phyloP scores from a whole-genome alignment of 1,140 invertebrate genomes.

The Brachionus rotundiformis region DNA sequence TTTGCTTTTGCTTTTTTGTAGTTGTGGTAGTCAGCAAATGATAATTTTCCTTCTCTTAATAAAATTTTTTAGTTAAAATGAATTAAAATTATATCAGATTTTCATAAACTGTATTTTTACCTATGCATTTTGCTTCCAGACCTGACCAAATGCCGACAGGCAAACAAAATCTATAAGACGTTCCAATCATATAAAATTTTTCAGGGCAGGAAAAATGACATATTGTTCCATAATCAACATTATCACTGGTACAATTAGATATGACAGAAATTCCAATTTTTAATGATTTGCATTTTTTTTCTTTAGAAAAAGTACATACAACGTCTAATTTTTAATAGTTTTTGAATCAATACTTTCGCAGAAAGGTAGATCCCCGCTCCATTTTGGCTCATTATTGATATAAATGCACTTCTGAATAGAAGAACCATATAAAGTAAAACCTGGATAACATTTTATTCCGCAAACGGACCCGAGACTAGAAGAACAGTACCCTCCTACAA shows the following conservation, averaged over 20 bases:
- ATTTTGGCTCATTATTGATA: not conserved
- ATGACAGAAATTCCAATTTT: not conserved
- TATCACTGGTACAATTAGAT: slow-evolving; percentile 1
- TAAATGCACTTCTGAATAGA: slow-evolving; percentile 13
- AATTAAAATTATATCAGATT: not conserved
- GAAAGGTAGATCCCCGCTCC: not conserved
- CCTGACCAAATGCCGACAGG: slow-evolving; percentile 1
- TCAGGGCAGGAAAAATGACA: slow-evolving; percentile 6
- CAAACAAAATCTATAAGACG: slow-evolving; percentile 3
- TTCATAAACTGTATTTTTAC: not conserved
- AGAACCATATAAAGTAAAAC: not conserved
- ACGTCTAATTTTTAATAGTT: not conserved
- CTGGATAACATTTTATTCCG: slow-evolving; percentile 16
- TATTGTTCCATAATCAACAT: not conserved
- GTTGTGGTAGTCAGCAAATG: not conserved
- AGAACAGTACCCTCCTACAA: slow-evolving; percentile 26
- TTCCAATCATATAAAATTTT: not conserved
- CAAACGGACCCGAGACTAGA: not conserved
- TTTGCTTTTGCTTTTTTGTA: not conserved
- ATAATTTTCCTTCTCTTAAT: not conserved
- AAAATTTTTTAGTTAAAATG: not conserved
- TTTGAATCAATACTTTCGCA: not conserved
- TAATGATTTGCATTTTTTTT: not conserved
- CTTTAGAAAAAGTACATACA: not conserved
- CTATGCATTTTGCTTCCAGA: not conserved